Evolutionary conservation across 35 echinoderm and acorn worm species (phyloP).

Genomic region (Eucidaris tribuloides): DNA sequence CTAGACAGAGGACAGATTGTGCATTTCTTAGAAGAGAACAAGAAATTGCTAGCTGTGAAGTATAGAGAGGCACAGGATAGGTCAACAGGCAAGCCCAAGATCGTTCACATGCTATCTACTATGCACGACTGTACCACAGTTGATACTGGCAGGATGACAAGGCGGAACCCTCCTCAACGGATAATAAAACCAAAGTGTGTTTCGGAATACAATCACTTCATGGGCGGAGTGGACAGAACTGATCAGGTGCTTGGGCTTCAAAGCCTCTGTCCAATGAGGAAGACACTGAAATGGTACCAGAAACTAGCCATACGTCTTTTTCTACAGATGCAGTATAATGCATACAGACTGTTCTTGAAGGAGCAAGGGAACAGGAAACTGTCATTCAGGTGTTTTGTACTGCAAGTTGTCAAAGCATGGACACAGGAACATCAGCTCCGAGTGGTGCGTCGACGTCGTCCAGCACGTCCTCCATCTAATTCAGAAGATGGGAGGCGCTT

Average conservation of each 20-base stretch:
- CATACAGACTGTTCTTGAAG: slow-evolving; percentile 1
- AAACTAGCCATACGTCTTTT: slow-evolving; percentile 16
- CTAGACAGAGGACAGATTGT: not conserved
- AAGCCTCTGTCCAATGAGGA: not conserved
- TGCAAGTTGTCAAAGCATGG: not conserved
- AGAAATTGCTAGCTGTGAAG: not conserved
- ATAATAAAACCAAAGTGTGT: slow-evolving; percentile 1
- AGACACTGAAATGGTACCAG: slow-evolving; percentile 8
- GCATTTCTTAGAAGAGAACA: slow-evolving; percentile 4
- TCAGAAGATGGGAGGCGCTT: not conserved
- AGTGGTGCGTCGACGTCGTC: not conserved
- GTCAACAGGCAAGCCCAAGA: not conserved
- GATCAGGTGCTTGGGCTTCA: not conserved
- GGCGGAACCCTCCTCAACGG: not conserved
- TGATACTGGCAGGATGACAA: slow-evolving; percentile 8
- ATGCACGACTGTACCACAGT: not conserved
- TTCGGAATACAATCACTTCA: not conserved
- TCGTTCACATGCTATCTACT: slow-evolving; percentile 15
- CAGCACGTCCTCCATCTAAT: not conserved
- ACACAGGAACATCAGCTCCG: not conserved
- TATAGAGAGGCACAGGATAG: not conserved
- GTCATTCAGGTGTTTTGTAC: not conserved
- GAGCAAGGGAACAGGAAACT: not conserved
- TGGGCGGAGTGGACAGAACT: not conserved
- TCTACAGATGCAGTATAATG: slow-evolving; percentile 13